Evolutionary conservation across 2,797 vertebrate genomes (phyloP).

Genomic region (Australoheros facetus): DNA sequence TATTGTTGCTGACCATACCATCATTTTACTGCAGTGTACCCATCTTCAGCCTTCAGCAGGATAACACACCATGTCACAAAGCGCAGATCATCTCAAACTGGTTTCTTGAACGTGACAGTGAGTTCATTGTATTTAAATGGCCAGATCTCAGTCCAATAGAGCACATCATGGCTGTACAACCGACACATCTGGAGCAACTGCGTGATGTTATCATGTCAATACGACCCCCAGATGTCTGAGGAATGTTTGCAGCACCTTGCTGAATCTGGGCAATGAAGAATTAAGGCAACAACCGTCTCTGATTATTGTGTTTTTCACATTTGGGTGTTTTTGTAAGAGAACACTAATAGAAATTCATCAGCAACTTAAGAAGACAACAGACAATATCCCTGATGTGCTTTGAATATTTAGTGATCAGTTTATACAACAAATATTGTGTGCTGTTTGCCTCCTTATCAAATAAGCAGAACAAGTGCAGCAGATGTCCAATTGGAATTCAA

Average conservation of each 20-base stretch:
- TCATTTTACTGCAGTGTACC: not conserved
- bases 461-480: not conserved
- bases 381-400: not conserved
- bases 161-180: not conserved
- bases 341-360: not conserved
- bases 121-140: rapidly evolving
- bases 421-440: not conserved
- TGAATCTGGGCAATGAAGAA: rapidly evolving
- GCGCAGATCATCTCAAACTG: rapidly evolving
- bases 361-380: not conserved
- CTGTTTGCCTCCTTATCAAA: not conserved
- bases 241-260: not conserved
- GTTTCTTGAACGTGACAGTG: not conserved
- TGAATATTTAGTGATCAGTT: not conserved
- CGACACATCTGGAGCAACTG: not conserved
- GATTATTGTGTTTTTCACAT: not conserved
- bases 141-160: rapidly evolving
- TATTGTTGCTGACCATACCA: not conserved
- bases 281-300: not conserved
- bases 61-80: not conserved
- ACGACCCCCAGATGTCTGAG: not conserved
- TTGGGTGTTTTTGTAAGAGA: not conserved
- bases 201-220: not conserved
- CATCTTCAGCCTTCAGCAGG: not conserved
- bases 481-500: not conserved